Conservation (phyloP, 2,888 invertebrate genomes). For the Drosophila formosana region DNA sequence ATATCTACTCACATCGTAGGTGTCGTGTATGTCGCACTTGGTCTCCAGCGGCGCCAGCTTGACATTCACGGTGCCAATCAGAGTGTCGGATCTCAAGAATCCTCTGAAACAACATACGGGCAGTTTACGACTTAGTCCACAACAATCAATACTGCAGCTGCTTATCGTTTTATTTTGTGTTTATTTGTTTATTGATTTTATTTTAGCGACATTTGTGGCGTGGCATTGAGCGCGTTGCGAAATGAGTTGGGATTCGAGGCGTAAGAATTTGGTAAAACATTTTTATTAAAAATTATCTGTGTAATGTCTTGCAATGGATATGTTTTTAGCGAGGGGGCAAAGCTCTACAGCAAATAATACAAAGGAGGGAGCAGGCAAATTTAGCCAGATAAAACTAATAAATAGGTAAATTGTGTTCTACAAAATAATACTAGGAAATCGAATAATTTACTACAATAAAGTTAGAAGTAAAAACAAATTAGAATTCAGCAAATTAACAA, state of each 20-base stretch:
- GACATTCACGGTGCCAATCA: constrained; percentile 92
- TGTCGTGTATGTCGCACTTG: constrained; percentile 95
- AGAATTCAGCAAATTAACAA: not conserved
- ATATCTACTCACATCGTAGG: constrained; percentile 92
- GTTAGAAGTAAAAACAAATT: not conserved
- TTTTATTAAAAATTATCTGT: constrained; percentile 55
- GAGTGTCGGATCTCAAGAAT: constrained; percentile 94
- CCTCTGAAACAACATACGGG: constrained; percentile 92
- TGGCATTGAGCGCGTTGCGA: constrained; percentile 52
- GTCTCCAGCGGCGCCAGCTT: constrained; percentile 96
- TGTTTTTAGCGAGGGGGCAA: constrained; percentile 23
- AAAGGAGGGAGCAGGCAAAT: not conserved
- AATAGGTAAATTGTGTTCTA: too few species aligned
- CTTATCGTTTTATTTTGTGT: constrained; percentile 48
- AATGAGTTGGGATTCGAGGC: constrained; percentile 66
- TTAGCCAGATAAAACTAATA: not conserved
- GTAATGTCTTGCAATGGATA: constrained; percentile 40
- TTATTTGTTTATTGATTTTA: constrained; percentile 30
- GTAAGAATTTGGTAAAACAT: constrained; percentile 61
- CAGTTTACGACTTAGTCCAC: constrained; percentile 85
- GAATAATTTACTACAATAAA: not conserved
- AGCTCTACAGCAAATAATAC: constrained; percentile 15
- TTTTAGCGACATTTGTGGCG: constrained; percentile 50
- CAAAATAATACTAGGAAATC: not conserved
- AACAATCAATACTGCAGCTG: constrained; percentile 85